Evolutionary conservation across 92 coral and sea anemone genomes (phyloP), one percentile per base, ranked within the genome.

Genomic region (Epizoanthus stellaris): DNA sequence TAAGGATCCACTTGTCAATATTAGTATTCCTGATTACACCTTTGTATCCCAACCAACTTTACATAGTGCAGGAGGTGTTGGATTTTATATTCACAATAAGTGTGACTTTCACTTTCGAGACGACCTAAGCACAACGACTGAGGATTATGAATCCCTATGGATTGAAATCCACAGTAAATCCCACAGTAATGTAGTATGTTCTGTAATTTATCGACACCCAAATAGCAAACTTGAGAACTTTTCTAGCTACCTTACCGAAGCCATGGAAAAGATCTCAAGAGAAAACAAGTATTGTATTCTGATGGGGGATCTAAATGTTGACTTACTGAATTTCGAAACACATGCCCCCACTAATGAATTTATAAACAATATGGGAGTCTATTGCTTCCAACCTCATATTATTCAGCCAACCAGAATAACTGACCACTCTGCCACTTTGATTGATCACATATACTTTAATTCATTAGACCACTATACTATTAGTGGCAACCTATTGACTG

Each of bases 1-100:
- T 42, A 87, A 72, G 21, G 74, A 34, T 30, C 81, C 74, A 2
- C 8, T 89, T n/a, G 25, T 61, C 38, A 89, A 85, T 59, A 68
- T 45, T 47, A 15, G 49, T 39, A 88, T 90, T 21, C 88, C 88
- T 39, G 86, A 82, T 10, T 82, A 76, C 42, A 67, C 74, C 8
- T 90, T 90, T 58, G 70, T 68, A 6, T 90, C 93, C 40, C 90
- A 90, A 71, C 87, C 87, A 58, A 81, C 80, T 0, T 23, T 68
- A 3, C 60, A 62, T 53, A 73, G 65, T 82, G 93, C 93, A 40
- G 93, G 90, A 20, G 90, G 93, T 2, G 90, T 82, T 74, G 90
- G 93, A 36, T 80, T 86, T 56, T 80, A 85, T 42, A 85, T 89
- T 68, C 58, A 63, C n/a, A 39, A 54, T 75, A 77, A 62, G 12